Base-by-base conservation (phyloP, 2,797 vertebrate genomes). In the Chaenodraco wilsoni region DNA sequence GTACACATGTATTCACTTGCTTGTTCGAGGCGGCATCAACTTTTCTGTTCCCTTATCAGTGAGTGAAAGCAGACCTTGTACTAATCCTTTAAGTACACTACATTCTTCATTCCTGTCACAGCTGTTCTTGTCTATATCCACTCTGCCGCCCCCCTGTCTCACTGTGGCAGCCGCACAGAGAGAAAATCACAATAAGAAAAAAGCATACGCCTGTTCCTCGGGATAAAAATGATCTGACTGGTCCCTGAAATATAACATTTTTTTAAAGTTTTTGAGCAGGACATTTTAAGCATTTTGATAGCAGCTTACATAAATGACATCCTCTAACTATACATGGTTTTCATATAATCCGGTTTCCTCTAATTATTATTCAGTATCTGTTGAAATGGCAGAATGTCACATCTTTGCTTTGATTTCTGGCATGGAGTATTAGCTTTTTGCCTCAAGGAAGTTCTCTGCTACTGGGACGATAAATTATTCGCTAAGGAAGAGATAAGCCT, bases 91-190 rank as follows among this genome's bases (percentile, higher is more conserved):
- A 44, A 79, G 82, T 79, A 79, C 75, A 82, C 88, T 82, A 85
- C 88, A 81, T 75, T 91, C 87, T 92, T 78, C 91, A 91, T 95
- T 95, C 92, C 88, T 80, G 71, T 85, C 17, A 64, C 90, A 90
- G 94, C 93, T 97, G 97, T 88, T 88, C 84, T 92, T 91, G 93
- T 96, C 95, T 59, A 75, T 97, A 93, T 91, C 83, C 52, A 66
- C 83, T 71, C 71, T 27, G 59, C 84, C 40, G 19, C 58, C 65
- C 57, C 51, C 72, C 46, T 7, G 16, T 52, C 41, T 31, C 48
- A 46, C 69, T 58, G 66, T 59, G 45, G 65, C 43, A 58, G 49
- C 33, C n/a, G 1, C 44, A 71, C 62, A 57, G 41, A 76, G 7
- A 44, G 23, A 68, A 62, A 64, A 41, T 69, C 59, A 78, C 58